Conservation (phyloP, 2,113 vertebrate species). For the Plotosus lineatus region DNA sequence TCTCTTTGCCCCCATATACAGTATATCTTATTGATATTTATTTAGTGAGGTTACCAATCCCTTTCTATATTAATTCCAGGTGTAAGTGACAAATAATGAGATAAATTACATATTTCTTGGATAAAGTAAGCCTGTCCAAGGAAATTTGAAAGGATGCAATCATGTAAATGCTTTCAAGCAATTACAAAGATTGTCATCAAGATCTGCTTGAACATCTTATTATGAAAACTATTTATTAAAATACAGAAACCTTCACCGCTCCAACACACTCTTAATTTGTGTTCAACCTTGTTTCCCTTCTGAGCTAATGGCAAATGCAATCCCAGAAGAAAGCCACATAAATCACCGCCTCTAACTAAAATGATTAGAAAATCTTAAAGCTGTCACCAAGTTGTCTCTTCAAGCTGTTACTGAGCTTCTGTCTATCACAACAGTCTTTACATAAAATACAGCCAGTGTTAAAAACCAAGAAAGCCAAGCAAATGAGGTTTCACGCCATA, state of each 20-base stretch:
- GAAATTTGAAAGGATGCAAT: not conserved
- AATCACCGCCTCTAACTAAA: not conserved
- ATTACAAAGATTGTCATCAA: not conserved
- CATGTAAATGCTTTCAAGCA: not conserved
- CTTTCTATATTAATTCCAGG: too few species aligned
- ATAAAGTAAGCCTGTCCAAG: not conserved
- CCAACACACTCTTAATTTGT: not conserved
- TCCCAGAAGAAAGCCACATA: not conserved
- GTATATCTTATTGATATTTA: slow-evolving; percentile 21
- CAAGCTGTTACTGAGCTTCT: not conserved
- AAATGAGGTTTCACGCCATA: not conserved
- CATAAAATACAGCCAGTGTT: not conserved
- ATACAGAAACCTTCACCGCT: not conserved
- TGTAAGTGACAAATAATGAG: too few species aligned
- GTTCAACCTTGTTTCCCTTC: not conserved
- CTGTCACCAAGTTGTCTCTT: too few species aligned
- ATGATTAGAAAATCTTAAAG: not conserved
- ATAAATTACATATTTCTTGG: too few species aligned
- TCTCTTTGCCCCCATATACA: too few species aligned
- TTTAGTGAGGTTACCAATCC: too few species aligned
- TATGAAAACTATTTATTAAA: not conserved
- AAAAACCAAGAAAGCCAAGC: slow-evolving; percentile 7
- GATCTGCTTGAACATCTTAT: not conserved
- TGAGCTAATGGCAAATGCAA: not conserved
- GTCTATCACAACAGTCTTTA: not conserved